Percentiles rank a stretch among this genome's conserved stretches.
Conservation (phyloP, 1,140 invertebrate species). For the Nasonia giraulti region DNA sequence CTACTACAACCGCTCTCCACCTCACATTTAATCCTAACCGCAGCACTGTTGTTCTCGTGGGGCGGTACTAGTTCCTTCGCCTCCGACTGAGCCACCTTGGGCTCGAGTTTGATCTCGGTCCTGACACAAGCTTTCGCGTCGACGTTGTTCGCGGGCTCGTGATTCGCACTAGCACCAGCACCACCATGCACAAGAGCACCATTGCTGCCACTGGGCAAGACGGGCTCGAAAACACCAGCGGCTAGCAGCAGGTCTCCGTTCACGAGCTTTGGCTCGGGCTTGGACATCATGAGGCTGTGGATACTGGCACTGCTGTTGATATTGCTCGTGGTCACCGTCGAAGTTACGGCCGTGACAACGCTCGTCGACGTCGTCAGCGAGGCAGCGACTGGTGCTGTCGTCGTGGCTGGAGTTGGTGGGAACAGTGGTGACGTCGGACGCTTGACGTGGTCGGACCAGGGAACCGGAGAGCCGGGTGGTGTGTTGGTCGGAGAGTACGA, state of each 20-base stretch:
- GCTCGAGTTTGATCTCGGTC: constrained; percentile 5
- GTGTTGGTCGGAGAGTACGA: constrained; percentile 60
- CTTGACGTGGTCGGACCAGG: constrained; percentile 64
- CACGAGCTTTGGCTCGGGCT: constrained; percentile 33
- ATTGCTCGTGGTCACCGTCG: background rate
- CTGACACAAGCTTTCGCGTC: constrained; percentile 20
- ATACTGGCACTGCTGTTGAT: constrained; percentile 8
- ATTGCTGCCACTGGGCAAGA: constrained; percentile 16
- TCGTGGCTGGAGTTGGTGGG: constrained; percentile 14
- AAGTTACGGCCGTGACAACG: background rate
- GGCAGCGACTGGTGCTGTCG: background rate
- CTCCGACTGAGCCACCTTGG: background rate
- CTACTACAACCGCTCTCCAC: constrained; percentile 15
- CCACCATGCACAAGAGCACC: constrained; percentile 27
- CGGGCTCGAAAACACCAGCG: constrained; percentile 30
- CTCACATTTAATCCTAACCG: background rate
- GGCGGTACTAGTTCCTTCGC: background rate
- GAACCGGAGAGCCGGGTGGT: constrained; percentile 65
- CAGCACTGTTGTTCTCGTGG: background rate
- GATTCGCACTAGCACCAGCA: constrained; percentile 23
- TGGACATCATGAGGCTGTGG: constrained; percentile 29
- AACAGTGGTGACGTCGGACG: constrained; percentile 44
- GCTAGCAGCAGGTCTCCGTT: constrained; percentile 37
- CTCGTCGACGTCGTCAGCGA: constrained; percentile 1
- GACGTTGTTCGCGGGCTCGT: constrained; percentile 38